Evolutionary conservation across 2,888 invertebrate genomes (phyloP).

Genomic region (Mesochorus sp.): DNA sequence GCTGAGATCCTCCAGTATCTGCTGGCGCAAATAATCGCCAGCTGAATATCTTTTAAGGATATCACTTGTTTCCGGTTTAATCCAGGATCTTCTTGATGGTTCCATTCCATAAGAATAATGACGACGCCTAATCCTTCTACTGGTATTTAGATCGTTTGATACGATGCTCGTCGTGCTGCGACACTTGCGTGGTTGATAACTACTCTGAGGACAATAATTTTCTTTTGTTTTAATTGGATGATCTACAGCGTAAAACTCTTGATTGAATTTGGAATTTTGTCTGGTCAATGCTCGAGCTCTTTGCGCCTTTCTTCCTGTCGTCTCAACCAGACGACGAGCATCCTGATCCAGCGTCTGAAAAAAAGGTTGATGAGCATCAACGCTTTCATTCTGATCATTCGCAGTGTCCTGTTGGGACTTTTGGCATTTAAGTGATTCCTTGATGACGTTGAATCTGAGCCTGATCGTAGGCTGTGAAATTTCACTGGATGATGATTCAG

Average conservation of each 20-base stretch:
- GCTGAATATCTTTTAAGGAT: constrained; percentile 70
- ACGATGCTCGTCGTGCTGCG: constrained; percentile 71
- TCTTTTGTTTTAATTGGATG: neutral
- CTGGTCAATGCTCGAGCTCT: constrained; percentile 76
- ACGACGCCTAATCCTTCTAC: constrained; percentile 61
- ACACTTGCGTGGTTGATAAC: constrained; percentile 71
- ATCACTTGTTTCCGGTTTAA: constrained; percentile 21
- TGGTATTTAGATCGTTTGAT: constrained; percentile 41
- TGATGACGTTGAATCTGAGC: constrained; percentile 57
- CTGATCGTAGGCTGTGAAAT: constrained; percentile 65
- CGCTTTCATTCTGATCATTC: neutral
- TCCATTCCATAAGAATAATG: constrained; percentile 68
- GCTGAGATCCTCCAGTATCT: constrained; percentile 73
- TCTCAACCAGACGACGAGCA: constrained; percentile 76
- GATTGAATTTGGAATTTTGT: constrained; percentile 70
- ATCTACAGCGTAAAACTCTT: constrained; percentile 67
- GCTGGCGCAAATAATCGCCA: constrained; percentile 75
- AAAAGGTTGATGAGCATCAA: constrained; percentile 72
- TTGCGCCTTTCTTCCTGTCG: constrained; percentile 76
- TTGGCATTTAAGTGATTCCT: constrained; percentile 30
- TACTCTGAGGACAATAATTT: constrained; percentile 7
- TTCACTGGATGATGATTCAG: constrained; percentile 66
- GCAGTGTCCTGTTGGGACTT: neutral
- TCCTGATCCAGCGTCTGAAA: constrained; percentile 76
- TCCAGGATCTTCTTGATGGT: constrained; percentile 43